Evolutionary conservation across 2,888 invertebrate genomes (phyloP), one percentile per base, ranked within the genome.

Genomic region (Acleris holmiana): DNA sequence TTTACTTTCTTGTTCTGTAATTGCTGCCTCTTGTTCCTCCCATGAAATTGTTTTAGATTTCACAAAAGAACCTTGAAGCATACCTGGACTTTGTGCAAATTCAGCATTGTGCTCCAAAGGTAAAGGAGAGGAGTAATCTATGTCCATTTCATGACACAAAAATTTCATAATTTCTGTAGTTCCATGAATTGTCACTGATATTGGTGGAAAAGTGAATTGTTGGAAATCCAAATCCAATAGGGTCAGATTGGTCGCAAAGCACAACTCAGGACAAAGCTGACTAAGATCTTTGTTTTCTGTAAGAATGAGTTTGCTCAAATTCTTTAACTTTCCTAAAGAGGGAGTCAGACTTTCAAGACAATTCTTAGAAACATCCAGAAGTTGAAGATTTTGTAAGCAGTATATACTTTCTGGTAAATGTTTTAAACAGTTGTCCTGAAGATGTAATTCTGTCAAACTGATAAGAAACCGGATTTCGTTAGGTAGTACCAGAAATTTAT

Each of bases 361-460:
- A 87, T 97, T 97, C 73, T 93, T 93, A 35, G 96, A 95, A 41
- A 95, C 85, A 93, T 97, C 95, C 67, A 97, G 87, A 71, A 95
- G 87, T 82, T 93, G 93, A 69, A 97, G 91, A 70, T 93, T 93
- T 69, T 88, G 87, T 74, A 97, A 87, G 67, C 90, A 86, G 73
- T 95, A 94, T 76, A 97, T 93, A 69, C 94, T 93, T 66, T 94
- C 94, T 69, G 97, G 97, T 80, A 98, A 87, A 74, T 88, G 87
- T 79, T 94, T 94, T 65, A 97, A 83, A 68, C 93, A 92, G 93
- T 97, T 97, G 77, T 95, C 93, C 79, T 95, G 95, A 69, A 96
- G 75, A 88, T 96, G 94, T 67, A 97, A 87, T 82, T 97, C 96
- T 91, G 94, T 94, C 72, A 97, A 92, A 75, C 94, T 95, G 69